A percentile compares a stretch with the other conserved stretches of the same genome.
Conservation (phyloP, 64 coral and sea anemone genomes). For the Porites lutea region DNA sequence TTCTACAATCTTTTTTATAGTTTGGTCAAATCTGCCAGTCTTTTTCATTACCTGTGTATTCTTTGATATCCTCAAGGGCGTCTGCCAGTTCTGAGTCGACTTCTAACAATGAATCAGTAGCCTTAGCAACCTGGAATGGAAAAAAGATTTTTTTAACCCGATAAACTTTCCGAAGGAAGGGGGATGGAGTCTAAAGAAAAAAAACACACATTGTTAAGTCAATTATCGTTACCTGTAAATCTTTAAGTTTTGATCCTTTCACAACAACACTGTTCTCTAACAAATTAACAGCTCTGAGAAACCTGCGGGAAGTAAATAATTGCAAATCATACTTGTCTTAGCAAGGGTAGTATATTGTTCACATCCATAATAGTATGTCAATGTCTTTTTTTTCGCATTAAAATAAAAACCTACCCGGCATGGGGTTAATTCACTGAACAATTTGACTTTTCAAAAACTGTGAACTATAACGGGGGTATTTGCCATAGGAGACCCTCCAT, state of each 20-base stretch:
- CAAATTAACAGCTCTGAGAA: slow-evolving; percentile 36
- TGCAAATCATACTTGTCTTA: too few relatives aligned
- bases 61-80: slow-evolving; percentile 36
- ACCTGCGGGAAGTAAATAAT: slow-evolving; percentile 15
- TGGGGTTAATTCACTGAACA: too few relatives aligned
- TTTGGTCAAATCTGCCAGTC: too few relatives aligned
- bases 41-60: slow-evolving; percentile 40
- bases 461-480: too few relatives aligned
- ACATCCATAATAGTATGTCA: too few relatives aligned
- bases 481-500: too few relatives aligned
- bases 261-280: slow-evolving; percentile 79
- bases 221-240: slow-evolving; percentile 58
- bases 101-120: slow-evolving; percentile 6
- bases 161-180: not conserved
- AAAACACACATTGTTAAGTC: not conserved
- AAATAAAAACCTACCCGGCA: too few relatives aligned
- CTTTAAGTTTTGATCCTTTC: slow-evolving; percentile 82
- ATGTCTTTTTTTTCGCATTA: too few relatives aligned
- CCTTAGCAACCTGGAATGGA: slow-evolving; percentile 37
- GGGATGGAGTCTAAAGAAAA: not conserved
- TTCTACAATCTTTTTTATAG: too few relatives aligned
- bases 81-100: slow-evolving; percentile 34
- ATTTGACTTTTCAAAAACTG: too few relatives aligned
- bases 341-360: too few relatives aligned
- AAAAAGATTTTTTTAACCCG: not conserved